Conservation (phyloP, 2,113 vertebrate genomes). For the Propithecus coquereli region DNA sequence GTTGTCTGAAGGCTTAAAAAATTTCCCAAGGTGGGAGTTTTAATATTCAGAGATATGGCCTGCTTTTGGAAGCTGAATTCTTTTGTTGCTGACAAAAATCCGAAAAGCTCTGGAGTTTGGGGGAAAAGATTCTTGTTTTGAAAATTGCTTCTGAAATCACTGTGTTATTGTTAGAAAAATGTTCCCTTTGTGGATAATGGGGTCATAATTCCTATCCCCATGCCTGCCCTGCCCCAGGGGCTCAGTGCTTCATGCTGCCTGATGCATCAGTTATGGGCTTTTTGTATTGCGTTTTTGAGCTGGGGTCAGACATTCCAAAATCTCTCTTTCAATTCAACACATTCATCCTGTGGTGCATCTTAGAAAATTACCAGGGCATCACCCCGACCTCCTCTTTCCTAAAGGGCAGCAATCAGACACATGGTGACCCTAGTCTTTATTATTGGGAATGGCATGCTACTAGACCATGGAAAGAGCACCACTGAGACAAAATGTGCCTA, state of each 20-base stretch:
- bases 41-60: constrained; percentile 73
- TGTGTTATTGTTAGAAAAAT: constrained; percentile 44
- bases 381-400: not conserved
- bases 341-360: not conserved
- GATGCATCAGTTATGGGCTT: not conserved
- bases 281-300: not conserved
- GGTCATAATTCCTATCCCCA: not conserved
- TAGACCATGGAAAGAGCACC: not conserved
- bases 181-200: constrained; percentile 42
- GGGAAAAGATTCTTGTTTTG: constrained; percentile 57
- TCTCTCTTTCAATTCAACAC: not conserved
- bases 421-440: not conserved
- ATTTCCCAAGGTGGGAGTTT: constrained; percentile 73
- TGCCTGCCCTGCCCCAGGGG: not conserved
- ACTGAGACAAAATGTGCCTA: not conserved
- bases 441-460: not conserved
- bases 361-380: not conserved
- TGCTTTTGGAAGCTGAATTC: constrained; percentile 51
- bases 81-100: constrained; percentile 70
- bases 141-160: constrained; percentile 62
- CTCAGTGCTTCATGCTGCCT: not conserved
- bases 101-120: constrained; percentile 63
- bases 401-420: not conserved
- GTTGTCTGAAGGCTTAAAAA: constrained; percentile 77
- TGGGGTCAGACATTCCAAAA: not conserved